Evolutionary conservation across 1,140 invertebrate species (phyloP).

Genomic region (Drosophila nannoptera): DNA sequence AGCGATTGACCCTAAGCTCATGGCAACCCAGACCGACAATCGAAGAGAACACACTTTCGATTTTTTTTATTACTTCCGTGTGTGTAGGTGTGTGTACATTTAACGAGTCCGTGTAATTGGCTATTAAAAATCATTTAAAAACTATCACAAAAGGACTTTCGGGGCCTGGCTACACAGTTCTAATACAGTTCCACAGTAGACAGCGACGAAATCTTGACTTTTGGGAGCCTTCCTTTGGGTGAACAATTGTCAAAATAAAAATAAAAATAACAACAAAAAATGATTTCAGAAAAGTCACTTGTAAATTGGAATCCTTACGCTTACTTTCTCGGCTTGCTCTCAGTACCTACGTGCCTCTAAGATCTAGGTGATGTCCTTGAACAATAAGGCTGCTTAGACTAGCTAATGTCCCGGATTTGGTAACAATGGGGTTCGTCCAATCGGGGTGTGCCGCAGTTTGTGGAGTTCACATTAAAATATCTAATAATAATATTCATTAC

Average conservation of each 20-base stretch:
- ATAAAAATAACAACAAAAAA: constrained; percentile 48
- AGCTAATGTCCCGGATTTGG: constrained; percentile 9
- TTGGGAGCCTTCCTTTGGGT: no score
- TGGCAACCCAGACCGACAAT: neutral
- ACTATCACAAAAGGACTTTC: constrained; percentile 78
- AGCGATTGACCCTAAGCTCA: constrained; percentile 10
- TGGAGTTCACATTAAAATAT: constrained; percentile 50
- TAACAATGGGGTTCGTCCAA: constrained; percentile 22
- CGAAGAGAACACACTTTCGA: neutral
- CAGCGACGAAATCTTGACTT: constrained; percentile 25
- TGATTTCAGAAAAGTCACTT: constrained; percentile 15
- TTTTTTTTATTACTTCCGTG: constrained; percentile 22
- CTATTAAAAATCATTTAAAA: constrained; percentile 73
- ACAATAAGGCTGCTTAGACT: constrained; percentile 42
- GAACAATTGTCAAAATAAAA: constrained; percentile 38
- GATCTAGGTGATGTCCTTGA: constrained; percentile 48
- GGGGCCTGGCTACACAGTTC: constrained; percentile 67
- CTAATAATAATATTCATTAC: constrained; percentile 30
- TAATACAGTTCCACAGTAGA: constrained; percentile 51
- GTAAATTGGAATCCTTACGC: no score
- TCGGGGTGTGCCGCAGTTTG: constrained; percentile 45
- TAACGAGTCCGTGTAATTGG: constrained; percentile 42
- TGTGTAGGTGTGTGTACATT: constrained; percentile 11
- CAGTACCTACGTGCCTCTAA: constrained; percentile 39
- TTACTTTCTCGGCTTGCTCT: no score